Evolutionary conservation across 2,113 vertebrate genomes (phyloP).

Genomic region (Montifringilla adamsi): DNA sequence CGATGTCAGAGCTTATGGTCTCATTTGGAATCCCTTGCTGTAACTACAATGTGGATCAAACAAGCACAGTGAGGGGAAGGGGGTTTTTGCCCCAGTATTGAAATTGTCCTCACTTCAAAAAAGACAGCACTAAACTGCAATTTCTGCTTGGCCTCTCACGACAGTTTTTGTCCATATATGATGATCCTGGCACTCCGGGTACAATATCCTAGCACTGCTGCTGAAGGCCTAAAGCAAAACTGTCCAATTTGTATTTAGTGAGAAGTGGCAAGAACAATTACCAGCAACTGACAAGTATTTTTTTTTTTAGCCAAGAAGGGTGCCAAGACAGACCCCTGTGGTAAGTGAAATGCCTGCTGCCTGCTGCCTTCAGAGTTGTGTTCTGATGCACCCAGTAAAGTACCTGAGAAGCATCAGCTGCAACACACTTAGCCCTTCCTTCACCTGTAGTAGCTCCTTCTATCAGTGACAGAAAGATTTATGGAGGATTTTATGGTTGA

Average conservation of each 20-base stretch:
- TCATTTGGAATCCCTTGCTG: not conserved
- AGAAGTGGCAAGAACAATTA: not conserved
- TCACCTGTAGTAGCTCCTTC: not conserved
- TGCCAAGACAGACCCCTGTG: not conserved
- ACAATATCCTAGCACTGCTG: not conserved
- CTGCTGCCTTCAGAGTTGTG: not conserved
- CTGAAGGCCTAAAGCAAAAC: not conserved
- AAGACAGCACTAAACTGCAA: not conserved
- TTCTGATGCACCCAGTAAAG: not conserved
- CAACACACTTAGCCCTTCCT: not conserved
- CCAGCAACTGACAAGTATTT: not conserved
- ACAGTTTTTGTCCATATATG: not conserved
- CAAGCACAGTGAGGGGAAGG: not conserved
- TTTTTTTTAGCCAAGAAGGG: not conserved
- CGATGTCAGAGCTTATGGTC: not conserved
- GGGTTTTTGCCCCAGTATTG: not conserved
- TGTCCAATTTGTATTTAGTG: not conserved
- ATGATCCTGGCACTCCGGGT: rapidly evolving
- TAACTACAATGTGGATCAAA: not conserved
- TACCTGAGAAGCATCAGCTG: not conserved
- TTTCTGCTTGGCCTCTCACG: not conserved
- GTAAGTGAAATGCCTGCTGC: not conserved
- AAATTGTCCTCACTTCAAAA: not conserved
- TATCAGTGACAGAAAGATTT: not conserved
- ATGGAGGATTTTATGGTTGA: not conserved